These are phyloP conservation scores for Clitarchus hookeri DNA, from an alignment of 2,888 invertebrate genomes.

Conservation along the genomic window DNA sequence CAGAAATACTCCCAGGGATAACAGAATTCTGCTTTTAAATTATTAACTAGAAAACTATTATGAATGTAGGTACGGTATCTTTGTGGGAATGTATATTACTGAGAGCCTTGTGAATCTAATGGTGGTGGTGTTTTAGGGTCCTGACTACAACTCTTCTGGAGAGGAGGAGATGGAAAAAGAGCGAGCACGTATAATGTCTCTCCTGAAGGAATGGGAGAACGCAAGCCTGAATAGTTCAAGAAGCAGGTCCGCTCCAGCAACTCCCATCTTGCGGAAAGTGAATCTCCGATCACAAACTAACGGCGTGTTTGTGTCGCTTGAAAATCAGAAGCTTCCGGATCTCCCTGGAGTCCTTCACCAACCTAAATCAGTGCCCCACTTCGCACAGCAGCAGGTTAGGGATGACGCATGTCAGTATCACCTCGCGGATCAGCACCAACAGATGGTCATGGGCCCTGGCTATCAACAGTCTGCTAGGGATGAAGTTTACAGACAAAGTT, in stretches of 20 bases:
- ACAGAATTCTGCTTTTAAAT: neutral
- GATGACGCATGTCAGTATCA: neutral
- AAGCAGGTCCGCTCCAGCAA: conserved; percentile 27
- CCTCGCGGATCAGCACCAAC: neutral
- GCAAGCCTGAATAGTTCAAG: conserved; percentile 57
- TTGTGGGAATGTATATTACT: too few species aligned
- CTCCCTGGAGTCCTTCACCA: neutral
- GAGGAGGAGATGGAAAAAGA: conserved; percentile 74
- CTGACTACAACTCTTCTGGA: conserved; percentile 78
- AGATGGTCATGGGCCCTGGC: neutral
- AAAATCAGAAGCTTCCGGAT: neutral
- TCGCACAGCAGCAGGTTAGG: neutral
- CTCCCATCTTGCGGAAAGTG: conserved; percentile 3
- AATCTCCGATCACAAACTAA: neutral
- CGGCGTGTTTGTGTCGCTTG: neutral
- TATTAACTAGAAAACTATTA: neutral
- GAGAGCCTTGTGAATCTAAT: neutral
- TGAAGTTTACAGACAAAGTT: neutral
- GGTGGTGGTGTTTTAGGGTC: conserved; percentile 64
- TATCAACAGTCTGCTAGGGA: conserved; percentile 7
- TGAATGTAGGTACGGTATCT: too few species aligned
- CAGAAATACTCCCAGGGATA: too few species aligned
- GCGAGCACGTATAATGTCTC: conserved; percentile 66
- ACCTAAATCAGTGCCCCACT: neutral
- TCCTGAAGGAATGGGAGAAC: conserved; percentile 78